phyloP scores from a whole-genome alignment of 2,888 invertebrate genomes.

The Pristionchus maxplancki region DNA sequence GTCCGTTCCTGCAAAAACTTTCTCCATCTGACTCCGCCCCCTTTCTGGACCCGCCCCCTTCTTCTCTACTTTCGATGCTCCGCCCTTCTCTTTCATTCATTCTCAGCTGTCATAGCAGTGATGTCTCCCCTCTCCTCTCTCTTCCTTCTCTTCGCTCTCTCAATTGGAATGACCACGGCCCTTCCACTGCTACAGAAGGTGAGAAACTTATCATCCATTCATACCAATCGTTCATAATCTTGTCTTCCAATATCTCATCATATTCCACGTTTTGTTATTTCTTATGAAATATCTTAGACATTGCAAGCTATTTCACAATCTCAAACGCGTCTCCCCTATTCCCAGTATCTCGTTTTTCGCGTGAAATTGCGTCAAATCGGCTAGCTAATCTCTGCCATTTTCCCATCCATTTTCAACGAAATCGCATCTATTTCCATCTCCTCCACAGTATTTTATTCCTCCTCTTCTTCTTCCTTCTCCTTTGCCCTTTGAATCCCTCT shows the following conservation, averaged over 20 bases:
- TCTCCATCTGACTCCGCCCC: neutral
- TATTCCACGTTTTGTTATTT: neutral
- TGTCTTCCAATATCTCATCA: neutral
- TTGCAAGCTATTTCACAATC: neutral
- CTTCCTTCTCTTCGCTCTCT: neutral
- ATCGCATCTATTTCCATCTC: neutral
- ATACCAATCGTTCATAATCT: too few relatives aligned
- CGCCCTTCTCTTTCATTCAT: neutral
- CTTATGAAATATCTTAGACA: neutral
- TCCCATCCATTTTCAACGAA: slow-evolving; percentile 15
- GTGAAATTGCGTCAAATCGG: neutral
- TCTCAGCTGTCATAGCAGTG: slow-evolving; percentile 3
- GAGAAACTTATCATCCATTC: neutral
- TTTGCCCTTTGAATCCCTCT: neutral
- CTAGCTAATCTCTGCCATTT: neutral
- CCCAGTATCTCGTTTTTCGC: neutral
- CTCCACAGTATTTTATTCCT: neutral
- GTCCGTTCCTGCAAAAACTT: slow-evolving; percentile 20
- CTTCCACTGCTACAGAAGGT: slow-evolving; percentile 29
- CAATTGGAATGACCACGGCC: neutral
- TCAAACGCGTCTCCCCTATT: neutral
- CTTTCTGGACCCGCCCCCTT: slow-evolving; percentile 12
- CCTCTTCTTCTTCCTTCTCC: neutral
- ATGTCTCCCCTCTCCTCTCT: slow-evolving; percentile 23
- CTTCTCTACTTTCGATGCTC: neutral